These are phyloP conservation scores for Drosophila ustulata DNA, from an alignment of 2,888 invertebrate genomes.

Conservation along the genomic window DNA sequence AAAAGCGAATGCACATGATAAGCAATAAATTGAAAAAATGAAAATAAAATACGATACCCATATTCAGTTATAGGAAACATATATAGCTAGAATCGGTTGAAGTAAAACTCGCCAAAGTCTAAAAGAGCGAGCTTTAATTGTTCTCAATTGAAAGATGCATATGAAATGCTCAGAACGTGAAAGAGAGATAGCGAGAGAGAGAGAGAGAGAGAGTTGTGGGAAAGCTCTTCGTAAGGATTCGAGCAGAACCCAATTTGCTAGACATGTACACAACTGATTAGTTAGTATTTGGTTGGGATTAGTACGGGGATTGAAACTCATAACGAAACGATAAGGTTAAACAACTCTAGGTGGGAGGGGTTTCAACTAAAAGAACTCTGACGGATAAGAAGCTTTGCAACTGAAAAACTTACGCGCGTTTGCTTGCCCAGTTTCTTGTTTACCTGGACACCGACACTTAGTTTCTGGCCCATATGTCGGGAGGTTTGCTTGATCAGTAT, in stretches of 20 bases:
- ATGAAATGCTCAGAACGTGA: neutral
- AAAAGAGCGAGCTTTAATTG: constrained; percentile 10
- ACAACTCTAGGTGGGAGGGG: constrained; percentile 29
- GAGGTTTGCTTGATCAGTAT: constrained; percentile 96
- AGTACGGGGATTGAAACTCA: constrained; percentile 35
- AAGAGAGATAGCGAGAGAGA: neutral
- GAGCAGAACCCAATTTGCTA: constrained; percentile 9
- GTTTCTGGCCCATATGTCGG: constrained; percentile 92
- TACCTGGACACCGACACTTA: constrained; percentile 95
- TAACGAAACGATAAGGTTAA: constrained; percentile 34
- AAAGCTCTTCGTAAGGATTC: constrained; percentile 1
- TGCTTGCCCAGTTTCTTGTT: constrained; percentile 88
- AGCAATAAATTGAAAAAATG: constrained; percentile 29
- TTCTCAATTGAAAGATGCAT: neutral
- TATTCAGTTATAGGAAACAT: constrained; percentile 23
- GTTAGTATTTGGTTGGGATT: constrained; percentile 24
- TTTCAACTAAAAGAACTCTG: constrained; percentile 39
- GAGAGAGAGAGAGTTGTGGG: constrained; percentile 2
- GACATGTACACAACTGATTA: constrained; percentile 31
- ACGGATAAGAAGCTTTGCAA: constrained; percentile 57
- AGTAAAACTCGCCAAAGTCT: constrained; percentile 12
- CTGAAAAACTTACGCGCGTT: constrained; percentile 88
- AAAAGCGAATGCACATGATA: constrained; percentile 32
- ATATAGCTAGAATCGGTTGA: constrained; percentile 16
- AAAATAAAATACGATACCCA: constrained; percentile 48